phyloP scores from a whole-genome alignment of 2,797 vertebrate genomes.

The Melanotaenia maccullochi region DNA sequence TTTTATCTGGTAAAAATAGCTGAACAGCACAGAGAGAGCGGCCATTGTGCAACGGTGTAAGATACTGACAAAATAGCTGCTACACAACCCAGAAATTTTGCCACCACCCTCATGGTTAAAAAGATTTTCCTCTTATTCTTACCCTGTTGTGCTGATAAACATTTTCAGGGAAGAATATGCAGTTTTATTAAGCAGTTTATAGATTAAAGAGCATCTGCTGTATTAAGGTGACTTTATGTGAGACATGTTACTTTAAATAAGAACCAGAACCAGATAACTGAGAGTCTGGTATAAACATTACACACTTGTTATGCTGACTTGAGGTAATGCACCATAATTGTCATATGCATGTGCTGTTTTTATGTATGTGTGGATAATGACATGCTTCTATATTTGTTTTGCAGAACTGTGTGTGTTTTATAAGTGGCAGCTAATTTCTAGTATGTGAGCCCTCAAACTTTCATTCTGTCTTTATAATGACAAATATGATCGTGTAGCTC shows the following conservation, averaged over 20 bases:
- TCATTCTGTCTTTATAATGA: background rate
- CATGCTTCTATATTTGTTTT: slow-evolving; percentile 3
- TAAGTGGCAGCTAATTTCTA: background rate
- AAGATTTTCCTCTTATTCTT: background rate
- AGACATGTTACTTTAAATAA: slow-evolving; percentile 8
- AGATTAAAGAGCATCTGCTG: slow-evolving; percentile 8
- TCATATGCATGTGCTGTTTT: background rate
- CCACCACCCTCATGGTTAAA: too few species aligned
- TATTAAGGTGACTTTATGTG: background rate
- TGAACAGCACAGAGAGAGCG: background rate
- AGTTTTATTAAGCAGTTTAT: slow-evolving; percentile 21
- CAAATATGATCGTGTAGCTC: background rate
- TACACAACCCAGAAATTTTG: background rate
- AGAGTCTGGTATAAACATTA: background rate
- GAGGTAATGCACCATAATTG: background rate
- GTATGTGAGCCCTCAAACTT: background rate
- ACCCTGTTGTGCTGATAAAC: background rate
- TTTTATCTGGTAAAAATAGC: background rate
- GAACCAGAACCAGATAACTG: background rate
- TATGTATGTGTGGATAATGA: slow-evolving; percentile 6
- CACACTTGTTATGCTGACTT: slow-evolving; percentile 9
- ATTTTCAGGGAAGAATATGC: slow-evolving; percentile 17
- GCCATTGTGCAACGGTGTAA: background rate
- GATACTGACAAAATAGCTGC: background rate
- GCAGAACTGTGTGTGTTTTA: background rate